Evolutionary conservation across 2,113 vertebrate species (phyloP), one percentile per base, ranked within the genome.

Genomic region (Atrichornis clamosus): DNA sequence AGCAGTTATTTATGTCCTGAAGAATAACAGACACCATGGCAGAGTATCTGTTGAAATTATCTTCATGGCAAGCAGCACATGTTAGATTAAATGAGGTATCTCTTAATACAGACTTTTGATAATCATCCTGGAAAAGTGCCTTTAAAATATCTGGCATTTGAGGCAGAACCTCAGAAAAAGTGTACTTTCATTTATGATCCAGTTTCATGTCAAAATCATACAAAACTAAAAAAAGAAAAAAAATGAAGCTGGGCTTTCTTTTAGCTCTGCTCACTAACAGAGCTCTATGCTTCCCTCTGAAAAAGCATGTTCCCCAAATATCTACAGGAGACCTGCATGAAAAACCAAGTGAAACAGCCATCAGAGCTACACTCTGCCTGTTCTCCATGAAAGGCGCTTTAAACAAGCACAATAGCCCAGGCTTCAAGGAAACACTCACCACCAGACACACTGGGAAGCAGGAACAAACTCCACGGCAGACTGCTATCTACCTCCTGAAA

Each of bases 1-100:
- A 94, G 73, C 56, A 89, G 76, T 72, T 75, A 92, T 78, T 96
- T 90, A 55, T 16, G 56, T 90, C 83, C 49, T 52, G 52, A 60
- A 89, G 82, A 91, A 75, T 68, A 75, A 80, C 72, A 84, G 68
- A 89, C 69, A 92, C n/a, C 44, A 35, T 33, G 62, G 80, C 75
- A 92, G 49, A 32, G 26, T 86, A 84, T 96, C 60, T 89, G 58
- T 4, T 84, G 79, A 91, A 95, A 91, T 75, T 75, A 88, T 64
- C 76, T 93, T 89, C 64, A 58, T 15, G 68, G 76, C 60, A 87
- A 89, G 74, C 73, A 81, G 53, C 80, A 78, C 35, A 80, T 35
- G 60, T 41, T 59, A 70, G 41, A 78, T 58, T 64, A 87, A 95
- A 93, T 58, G 46, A 82, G n/a, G 52, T 52, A 86, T 26, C 49